These are phyloP conservation scores for Pollenia griseotomentosa DNA, from an alignment of 2,888 invertebrate genomes.

Conservation along the genomic window DNA sequence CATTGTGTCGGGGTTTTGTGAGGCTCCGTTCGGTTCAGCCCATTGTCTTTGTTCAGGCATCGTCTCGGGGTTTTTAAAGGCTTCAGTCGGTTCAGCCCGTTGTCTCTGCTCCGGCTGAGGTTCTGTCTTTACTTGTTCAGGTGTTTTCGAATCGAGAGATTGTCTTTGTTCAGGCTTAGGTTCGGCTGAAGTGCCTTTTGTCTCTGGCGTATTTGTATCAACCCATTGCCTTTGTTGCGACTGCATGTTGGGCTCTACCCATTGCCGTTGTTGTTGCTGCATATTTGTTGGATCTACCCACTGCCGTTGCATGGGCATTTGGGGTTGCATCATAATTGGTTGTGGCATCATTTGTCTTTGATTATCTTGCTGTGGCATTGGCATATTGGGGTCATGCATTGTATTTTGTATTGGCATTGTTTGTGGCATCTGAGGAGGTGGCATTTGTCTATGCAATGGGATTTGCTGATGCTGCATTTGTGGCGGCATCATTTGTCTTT, in stretches of 20 bases:
- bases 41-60: background rate
- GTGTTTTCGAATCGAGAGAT: background rate
- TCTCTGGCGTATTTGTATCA: constrained; percentile 45
- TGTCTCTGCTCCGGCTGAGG: constrained; percentile 38
- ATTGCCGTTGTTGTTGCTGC: constrained; percentile 32
- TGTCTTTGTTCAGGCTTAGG: background rate
- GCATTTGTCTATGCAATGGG: background rate
- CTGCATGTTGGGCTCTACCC: constrained; percentile 36
- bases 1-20: background rate
- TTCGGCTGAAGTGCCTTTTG: background rate
- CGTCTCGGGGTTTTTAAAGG: background rate
- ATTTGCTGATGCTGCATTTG: constrained; percentile 54
- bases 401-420: constrained; percentile 2
- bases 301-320: constrained; percentile 13
- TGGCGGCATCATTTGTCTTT: constrained; percentile 33
- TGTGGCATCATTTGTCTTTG: constrained; percentile 33
- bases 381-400: constrained; percentile 10
- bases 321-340: constrained; percentile 8
- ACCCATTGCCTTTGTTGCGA: constrained; percentile 41
- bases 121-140: constrained; percentile 4
- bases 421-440: background rate
- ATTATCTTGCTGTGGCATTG: constrained; percentile 28
- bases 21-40: background rate
- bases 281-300: constrained; percentile 7
- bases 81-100: constrained; percentile 23